These are phyloP conservation scores for Drosophila kohkoa DNA, from an alignment of 1,140 invertebrate genomes.

Conservation along the genomic window DNA sequence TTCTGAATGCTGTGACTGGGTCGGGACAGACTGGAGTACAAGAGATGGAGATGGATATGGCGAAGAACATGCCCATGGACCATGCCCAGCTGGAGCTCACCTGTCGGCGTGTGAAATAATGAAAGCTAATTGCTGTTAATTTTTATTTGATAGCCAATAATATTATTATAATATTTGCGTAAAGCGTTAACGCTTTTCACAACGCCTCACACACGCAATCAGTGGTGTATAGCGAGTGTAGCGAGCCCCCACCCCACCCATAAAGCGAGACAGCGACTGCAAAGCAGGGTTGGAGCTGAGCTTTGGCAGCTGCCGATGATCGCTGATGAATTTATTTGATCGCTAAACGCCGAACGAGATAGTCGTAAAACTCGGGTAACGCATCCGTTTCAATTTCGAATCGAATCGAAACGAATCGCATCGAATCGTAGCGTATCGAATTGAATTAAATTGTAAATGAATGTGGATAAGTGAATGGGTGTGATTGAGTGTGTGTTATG, in stretches of 20 bases:
- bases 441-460: not conserved
- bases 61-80: slow-evolving; percentile 5
- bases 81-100: slow-evolving; percentile 6
- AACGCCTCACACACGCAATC: slow-evolving; percentile 7
- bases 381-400: not conserved
- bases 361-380: slow-evolving; percentile 68
- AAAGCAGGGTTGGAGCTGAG: slow-evolving; percentile 22
- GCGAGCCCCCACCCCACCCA: not conserved
- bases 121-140: slow-evolving; percentile 76
- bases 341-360: slow-evolving; percentile 77
- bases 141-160: slow-evolving; percentile 37
- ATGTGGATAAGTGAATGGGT: no score
- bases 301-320: slow-evolving; percentile 16
- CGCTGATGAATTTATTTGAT: slow-evolving; percentile 77
- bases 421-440: not conserved
- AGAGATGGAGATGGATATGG: no score
- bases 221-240: not conserved
- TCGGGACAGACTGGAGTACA: not conserved
- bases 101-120: slow-evolving; percentile 37
- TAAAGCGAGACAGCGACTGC: not conserved
- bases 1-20: not conserved
- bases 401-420: not conserved
- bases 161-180: slow-evolving; percentile 64
- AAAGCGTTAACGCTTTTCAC: slow-evolving; percentile 62
- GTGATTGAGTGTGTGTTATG: slow-evolving; percentile 14